A percentile compares a stretch with the other conserved stretches of the same genome.
These are phyloP conservation scores for Leucophenga maculata DNA, from an alignment of 2,888 invertebrate genomes.

Conservation along the genomic window DNA sequence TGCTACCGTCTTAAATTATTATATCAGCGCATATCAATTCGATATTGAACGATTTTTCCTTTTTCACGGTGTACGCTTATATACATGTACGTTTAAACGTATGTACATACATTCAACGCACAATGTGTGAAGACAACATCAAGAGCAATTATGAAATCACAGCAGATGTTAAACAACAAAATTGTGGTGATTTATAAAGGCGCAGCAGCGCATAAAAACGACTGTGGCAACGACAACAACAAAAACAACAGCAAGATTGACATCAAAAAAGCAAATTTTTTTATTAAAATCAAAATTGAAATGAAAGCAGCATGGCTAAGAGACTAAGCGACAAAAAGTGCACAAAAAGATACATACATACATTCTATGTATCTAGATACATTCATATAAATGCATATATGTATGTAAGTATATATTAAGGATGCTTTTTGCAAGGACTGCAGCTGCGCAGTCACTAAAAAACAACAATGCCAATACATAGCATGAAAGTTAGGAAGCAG, in stretches of 20 bases:
- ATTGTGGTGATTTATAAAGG: conserved; percentile 64
- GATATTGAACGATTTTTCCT: neutral
- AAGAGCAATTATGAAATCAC: conserved; percentile 65
- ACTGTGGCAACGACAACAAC: conserved; percentile 39
- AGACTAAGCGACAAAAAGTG: no score
- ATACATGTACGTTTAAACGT: neutral
- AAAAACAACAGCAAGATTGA: conserved; percentile 44
- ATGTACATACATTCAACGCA: conserved; percentile 27
- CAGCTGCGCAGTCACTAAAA: conserved; percentile 63
- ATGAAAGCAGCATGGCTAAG: conserved; percentile 29
- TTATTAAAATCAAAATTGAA: conserved; percentile 42
- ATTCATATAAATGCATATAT: conserved; percentile 8
- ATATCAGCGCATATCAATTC: neutral
- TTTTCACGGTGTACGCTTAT: neutral
- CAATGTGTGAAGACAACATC: conserved; percentile 36
- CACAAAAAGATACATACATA: conserved; percentile 34
- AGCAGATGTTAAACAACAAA: conserved; percentile 59
- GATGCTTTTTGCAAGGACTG: conserved; percentile 43
- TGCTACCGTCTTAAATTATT: no score
- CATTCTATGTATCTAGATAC: conserved; percentile 14
- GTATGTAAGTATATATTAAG: conserved; percentile 23
- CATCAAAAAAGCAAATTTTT: conserved; percentile 40
- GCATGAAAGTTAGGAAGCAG: conserved; percentile 19
- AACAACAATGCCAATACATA: conserved; percentile 26
- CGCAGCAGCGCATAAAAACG: conserved; percentile 11